Conservation (phyloP, 2,888 invertebrate species). For the Dryomyza anilis region DNA sequence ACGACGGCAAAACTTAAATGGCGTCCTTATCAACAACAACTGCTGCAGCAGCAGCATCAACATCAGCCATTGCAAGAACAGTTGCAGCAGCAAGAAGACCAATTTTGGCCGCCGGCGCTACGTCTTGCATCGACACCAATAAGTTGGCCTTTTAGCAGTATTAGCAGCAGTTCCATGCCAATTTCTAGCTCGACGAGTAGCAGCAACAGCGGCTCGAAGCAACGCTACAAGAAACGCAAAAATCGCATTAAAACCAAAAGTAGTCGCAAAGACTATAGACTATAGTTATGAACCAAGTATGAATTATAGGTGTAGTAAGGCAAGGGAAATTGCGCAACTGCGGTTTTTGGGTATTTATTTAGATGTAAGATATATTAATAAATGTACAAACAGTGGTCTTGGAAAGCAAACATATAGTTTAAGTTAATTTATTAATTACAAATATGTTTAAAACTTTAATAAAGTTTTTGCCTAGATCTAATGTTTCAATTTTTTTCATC, state of each 20-base stretch:
- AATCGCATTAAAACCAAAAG: constrained; percentile 49
- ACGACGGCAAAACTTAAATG: background rate
- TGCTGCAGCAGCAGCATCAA: constrained; percentile 12
- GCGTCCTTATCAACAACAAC: constrained; percentile 30
- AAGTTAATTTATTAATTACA: background rate
- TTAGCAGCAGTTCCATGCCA: background rate
- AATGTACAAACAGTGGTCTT: background rate
- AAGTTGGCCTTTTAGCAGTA: constrained; percentile 5
- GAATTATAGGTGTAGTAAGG: no score
- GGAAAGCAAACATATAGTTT: background rate
- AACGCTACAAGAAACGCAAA: constrained; percentile 45
- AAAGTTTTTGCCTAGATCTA: no score
- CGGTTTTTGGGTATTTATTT: no score
- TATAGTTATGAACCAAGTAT: no score
- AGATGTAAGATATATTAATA: no score
- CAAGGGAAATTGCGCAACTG: no score
- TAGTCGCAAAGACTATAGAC: constrained; percentile 42
- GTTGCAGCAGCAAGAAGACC: constrained; percentile 13
- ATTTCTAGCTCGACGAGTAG: constrained; percentile 1
- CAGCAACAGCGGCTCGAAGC: background rate
- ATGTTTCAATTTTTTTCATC: background rate
- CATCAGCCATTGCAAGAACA: constrained; percentile 5
- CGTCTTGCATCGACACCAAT: constrained; percentile 5
- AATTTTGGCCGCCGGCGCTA: constrained; percentile 6
- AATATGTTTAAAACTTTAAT: background rate